These are phyloP conservation scores for Limnephilus rhombicus DNA, from an alignment of 2,888 invertebrate genomes.

Conservation along the genomic window DNA sequence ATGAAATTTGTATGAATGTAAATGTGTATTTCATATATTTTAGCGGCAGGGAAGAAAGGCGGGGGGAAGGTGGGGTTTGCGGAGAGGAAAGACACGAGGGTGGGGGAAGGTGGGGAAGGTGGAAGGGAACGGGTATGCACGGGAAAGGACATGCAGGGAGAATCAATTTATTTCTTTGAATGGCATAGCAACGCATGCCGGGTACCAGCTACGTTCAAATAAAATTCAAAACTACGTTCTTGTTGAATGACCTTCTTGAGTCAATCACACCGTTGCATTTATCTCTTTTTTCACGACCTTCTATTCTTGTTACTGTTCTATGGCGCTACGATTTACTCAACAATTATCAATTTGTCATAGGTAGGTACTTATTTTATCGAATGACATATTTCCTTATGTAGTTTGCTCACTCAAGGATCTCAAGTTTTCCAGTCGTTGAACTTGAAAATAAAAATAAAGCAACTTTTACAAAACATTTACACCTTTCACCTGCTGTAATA, in stretches of 20 bases:
- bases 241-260: neutral
- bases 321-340: neutral
- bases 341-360: neutral
- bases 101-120: too few relatives aligned
- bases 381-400: neutral
- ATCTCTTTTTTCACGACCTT: neutral
- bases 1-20: too few relatives aligned
- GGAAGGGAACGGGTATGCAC: too few relatives aligned
- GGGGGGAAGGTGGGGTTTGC: too few relatives aligned
- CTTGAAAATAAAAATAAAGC: neutral
- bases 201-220: neutral
- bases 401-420: too few relatives aligned
- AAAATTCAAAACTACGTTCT: neutral
- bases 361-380: neutral
- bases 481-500: neutral
- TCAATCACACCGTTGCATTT: neutral
- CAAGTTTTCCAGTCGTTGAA: neutral
- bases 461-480: neutral
- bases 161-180: too few relatives aligned
- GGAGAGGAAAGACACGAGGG: too few relatives aligned
- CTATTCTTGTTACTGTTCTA: neutral
- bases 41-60: too few relatives aligned
- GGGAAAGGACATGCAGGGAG: too few relatives aligned
- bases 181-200: too few relatives aligned
- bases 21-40: too few relatives aligned